Base-by-base conservation (phyloP, 2,113 vertebrate genomes). In the Scomber scombrus region DNA sequence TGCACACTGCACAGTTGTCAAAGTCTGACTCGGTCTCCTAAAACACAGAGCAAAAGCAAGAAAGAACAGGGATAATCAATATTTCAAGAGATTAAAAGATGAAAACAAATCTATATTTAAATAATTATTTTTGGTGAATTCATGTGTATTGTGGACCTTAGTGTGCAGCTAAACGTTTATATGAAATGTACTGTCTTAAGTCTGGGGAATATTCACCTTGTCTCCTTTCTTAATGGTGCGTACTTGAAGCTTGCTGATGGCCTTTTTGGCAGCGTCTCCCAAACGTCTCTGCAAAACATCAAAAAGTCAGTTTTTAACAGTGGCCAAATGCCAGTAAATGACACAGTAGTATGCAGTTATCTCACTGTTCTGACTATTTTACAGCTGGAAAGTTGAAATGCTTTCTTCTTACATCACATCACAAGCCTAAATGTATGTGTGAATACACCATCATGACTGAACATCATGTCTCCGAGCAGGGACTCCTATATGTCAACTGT, bases 1-100 rank as follows among this genome's bases (percentile, higher is more conserved):
- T 99, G 85, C 98, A 99, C 82, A 99, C 98, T 1, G 98, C 98
- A 73, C 98, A 99, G 95, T 98, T 99, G 94, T 99, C 98, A 93
- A 98, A 99, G 86, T 99, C 98, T 0, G 96, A 92, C 86, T 99
- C 98, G 0, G 96, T 99, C 93, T 99, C 98, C 98, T 99, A 88
- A 31, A 93, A 91, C 23, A 91, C 73, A 93, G 52, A 91, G 31
- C 45, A 78, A 34, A 71, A 15, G 54, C 7, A 60, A 43, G 14
- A 68, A 60, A 76, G 11, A 63, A 70, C 55, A 2, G 18, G 10
- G 26, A 6, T 34, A 34, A 34, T 34, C 4, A 34, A 34, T 34
- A 8, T 34, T 34, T 34, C 31, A n/a, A 13, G 47, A 19, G 15
- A 54, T 6, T 54, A 14, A 19, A 46, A 61, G 26, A 71, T 6